phyloP scores from a whole-genome alignment of 30 jellyfish, hydroid and myxozoan species.

The Mastigias papua region DNA sequence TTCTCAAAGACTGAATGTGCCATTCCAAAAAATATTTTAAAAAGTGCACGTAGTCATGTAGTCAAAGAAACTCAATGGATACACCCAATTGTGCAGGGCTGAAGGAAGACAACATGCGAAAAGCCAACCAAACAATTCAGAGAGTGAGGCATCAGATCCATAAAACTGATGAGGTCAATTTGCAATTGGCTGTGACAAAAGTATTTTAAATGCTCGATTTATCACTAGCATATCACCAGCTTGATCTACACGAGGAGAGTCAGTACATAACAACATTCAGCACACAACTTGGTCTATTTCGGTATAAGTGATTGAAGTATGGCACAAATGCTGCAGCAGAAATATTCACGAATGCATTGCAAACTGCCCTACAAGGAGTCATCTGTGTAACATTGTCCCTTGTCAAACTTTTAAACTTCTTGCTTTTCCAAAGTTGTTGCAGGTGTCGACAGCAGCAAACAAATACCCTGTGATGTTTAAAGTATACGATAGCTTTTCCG shows the following conservation, averaged over 20 bases:
- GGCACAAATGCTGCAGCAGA: conserved; percentile 32
- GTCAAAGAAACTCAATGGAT: conserved; percentile 74
- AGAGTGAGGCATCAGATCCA: conserved; percentile 46
- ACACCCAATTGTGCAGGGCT: conserved; percentile 62
- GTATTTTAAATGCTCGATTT: conserved; percentile 19
- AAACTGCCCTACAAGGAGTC: conserved; percentile 18
- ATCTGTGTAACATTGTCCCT: neutral
- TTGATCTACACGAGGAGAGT: conserved; percentile 2
- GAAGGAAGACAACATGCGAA: conserved; percentile 69
- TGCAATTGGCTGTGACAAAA: conserved; percentile 24
- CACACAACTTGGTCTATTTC: conserved; percentile 24
- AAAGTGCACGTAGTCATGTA: neutral
- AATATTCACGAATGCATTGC: conserved; percentile 37
- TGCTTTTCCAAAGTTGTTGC: too few relatives aligned
- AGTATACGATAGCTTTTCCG: too few relatives aligned
- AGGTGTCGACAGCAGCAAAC: too few relatives aligned
- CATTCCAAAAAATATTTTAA: neutral
- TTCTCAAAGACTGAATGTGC: conserved; percentile 6
- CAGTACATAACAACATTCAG: conserved; percentile 27
- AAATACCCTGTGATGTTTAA: too few relatives aligned
- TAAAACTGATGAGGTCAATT: conserved; percentile 17
- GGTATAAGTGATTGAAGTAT: conserved; percentile 10
- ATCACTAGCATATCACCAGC: conserved; percentile 25
- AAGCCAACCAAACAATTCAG: conserved; percentile 55
- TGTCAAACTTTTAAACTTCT: too few relatives aligned